phyloP scores from a whole-genome alignment of 1,140 invertebrate species.

The Yoshiicerus persimilis region DNA sequence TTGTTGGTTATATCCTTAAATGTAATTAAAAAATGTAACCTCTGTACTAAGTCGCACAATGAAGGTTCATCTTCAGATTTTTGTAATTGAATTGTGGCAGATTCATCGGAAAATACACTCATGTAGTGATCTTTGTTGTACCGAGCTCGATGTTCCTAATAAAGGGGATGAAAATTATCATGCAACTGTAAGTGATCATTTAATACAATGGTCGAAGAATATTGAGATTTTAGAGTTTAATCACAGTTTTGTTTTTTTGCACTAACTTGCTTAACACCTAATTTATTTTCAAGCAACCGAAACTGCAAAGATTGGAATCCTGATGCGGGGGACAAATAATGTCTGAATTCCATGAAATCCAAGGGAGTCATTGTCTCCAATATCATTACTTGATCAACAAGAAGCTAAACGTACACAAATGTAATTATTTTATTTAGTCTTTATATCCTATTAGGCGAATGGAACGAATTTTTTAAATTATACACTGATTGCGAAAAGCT shows the following conservation, averaged over 20 bases:
- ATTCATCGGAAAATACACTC: slow-evolving; percentile 78
- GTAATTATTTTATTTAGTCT: not conserved
- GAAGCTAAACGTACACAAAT: slow-evolving; percentile 62
- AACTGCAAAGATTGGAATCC: slow-evolving; percentile 98
- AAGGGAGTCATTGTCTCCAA: slow-evolving; percentile 97
- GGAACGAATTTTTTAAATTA: not conserved
- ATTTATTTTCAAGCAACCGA: slow-evolving; percentile 92
- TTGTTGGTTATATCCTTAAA: not conserved
- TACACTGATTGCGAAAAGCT: not conserved
- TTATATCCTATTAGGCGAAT: not conserved
- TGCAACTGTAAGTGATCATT: no score
- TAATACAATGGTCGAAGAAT: no score
- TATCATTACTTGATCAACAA: slow-evolving; percentile 96
- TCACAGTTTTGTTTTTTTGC: not conserved
- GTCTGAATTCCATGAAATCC: slow-evolving; percentile 95
- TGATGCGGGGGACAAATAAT: slow-evolving; percentile 88
- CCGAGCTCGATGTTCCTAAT: slow-evolving; percentile 76
- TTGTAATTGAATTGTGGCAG: slow-evolving; percentile 68
- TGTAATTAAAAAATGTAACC: slow-evolving; percentile 50
- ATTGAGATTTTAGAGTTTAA: no score
- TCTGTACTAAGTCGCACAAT: slow-evolving; percentile 77
- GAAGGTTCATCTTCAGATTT: slow-evolving; percentile 82
- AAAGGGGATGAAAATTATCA: not conserved
- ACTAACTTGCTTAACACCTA: slow-evolving; percentile 79
- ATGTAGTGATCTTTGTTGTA: slow-evolving; percentile 90